Base-by-base conservation (phyloP, 2,888 invertebrate species). In the Blastobasis lacticolella region DNA sequence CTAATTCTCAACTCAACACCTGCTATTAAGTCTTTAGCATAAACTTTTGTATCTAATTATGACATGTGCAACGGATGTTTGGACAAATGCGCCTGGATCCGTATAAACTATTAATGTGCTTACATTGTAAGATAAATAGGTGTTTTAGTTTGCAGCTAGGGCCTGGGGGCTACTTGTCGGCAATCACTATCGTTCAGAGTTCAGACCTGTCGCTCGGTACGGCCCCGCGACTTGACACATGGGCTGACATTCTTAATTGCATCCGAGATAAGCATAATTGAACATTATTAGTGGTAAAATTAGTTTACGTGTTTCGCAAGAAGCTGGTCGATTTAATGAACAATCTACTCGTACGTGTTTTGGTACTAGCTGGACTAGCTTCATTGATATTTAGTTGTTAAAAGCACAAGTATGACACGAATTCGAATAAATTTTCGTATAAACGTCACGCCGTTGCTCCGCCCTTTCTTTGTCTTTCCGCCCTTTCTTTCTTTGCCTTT, bases 261-360 rank as follows among this genome's bases (percentile, higher is more conserved):
- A 57, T 57, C 56, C 49, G 53, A 52, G 63, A 63, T 58, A 66
- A 64, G 60, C 53, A 51, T 55, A 60, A 63, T 62, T 58, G 48
- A 51, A 48, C 44, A 41, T 38, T 44, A 43, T 51, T 40, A 48
- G 48, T 44, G 44, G 37, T 48, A 48, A 48, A 23, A 51, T 50
- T 50, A 50, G 46, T 37, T 42, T 46, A 41, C 42, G 36, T 38
- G 38, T 40, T 37, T 37, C 45, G 43, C 45, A 45, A 49, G 4
- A 10, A 37, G 23, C 41, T 49, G 42, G 36, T 43, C 42, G 42
- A 49, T 45, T 45, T 7, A 23, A 8, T 45, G 23, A 23, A 48
- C 23, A 23, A 6, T 40, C 9, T 23, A 40, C 23, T 48, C 40
- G 23, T 40, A 42, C 10, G 10, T 9, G 40, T 40, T 8, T 40